Base-by-base conservation (phyloP, 1,140 invertebrate species). In the Mya arenaria region DNA sequence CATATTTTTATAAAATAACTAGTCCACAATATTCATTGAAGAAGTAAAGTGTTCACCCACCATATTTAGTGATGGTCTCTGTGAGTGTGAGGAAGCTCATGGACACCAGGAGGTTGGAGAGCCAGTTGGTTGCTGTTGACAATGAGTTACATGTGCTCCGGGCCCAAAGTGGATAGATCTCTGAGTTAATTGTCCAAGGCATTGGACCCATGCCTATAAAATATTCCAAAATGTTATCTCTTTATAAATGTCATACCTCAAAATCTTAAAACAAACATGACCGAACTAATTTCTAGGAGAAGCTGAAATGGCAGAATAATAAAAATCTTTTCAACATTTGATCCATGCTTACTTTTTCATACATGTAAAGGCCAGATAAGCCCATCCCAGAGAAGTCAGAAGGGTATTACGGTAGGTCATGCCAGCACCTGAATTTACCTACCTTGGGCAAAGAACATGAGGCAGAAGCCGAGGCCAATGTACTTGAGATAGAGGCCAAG, bases 151-250 rank as follows among this genome's bases (percentile, higher is more conserved):
- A 94, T 0, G 93, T 93, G 75, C 94, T 92, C 69, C 95, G 86
- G 3, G 94, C 94, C 95, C 95, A 95, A 13, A 94, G 84, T 13
- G 95, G 95, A 88, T 95, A 95, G 60, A 95, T 95, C 90, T 95
- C 95, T 8, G 94, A 94, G 82, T 95, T 95, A 10, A 95, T 93
- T 2, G 95, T 95, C 95, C 95, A 95, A 19, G 95, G 95, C 93
- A 95, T 94, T 5, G 94, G 94, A 8, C 95, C 95, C 93, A 95
- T 94, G 56, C 95, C 94, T 94, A 77, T 25, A 84, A 75, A 23
- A 69, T 30, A 8, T 13, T 13, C 10, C 19, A 32, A 36, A 32
- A 28, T 4, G 36, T 32, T 36, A n/a, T 13, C 44, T n/a, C n/a
- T 48, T 48, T 13, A n/a, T 13, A 13, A 48, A 13, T 10, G 44